Percentiles rank a stretch among this genome's conserved stretches.
Conservation (phyloP, 2,113 vertebrate genomes). For the Dromiciops gliroides region DNA sequence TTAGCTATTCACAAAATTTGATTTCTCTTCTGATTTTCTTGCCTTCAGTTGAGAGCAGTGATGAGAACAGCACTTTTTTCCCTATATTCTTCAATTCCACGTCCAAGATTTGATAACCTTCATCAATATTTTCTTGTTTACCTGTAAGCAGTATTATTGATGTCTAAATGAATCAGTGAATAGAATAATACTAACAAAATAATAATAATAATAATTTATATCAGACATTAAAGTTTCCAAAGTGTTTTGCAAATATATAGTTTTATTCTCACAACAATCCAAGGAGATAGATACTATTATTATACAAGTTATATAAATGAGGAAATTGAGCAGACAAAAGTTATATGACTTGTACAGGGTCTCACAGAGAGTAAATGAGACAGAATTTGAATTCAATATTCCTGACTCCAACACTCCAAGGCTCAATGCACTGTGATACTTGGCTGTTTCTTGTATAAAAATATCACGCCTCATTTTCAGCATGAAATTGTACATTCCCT, state of each 20-base stretch:
- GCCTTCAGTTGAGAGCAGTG: too few species aligned
- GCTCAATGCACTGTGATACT: background rate
- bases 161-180: background rate
- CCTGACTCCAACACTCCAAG: background rate
- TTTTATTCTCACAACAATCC: background rate
- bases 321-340: background rate
- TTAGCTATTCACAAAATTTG: too few species aligned
- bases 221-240: background rate
- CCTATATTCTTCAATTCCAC: background rate
- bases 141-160: background rate
- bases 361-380: background rate
- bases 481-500: background rate
- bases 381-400: background rate
- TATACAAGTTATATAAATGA: background rate
- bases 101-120: background rate
- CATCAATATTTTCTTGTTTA: background rate
- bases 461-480: background rate
- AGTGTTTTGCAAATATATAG: background rate
- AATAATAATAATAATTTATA: background rate
- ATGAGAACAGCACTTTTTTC: too few species aligned
- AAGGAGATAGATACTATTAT: background rate
- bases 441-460: background rate
- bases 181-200: background rate
- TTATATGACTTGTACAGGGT: background rate
- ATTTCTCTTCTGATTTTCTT: too few species aligned